Conservation (phyloP, 1,140 invertebrate genomes). For the Mesaphorura yosii region DNA sequence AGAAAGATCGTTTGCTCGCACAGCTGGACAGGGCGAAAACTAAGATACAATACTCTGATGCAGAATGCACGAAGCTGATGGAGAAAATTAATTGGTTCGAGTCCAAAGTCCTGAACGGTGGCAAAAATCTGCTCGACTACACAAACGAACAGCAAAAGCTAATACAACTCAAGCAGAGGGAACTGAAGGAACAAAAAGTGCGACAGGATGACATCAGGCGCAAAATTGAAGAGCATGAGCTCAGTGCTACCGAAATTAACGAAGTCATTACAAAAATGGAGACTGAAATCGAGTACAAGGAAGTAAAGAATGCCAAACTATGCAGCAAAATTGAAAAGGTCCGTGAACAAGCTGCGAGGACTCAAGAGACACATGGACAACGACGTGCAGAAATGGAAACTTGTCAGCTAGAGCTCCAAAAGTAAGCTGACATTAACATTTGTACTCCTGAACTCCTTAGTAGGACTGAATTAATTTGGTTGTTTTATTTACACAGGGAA, state of each 20-base stretch:
- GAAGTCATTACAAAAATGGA: constrained; percentile 1
- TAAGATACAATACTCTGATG: constrained; percentile 43
- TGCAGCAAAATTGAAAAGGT: constrained; percentile 3
- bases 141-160: constrained; percentile 36
- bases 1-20: constrained; percentile 49
- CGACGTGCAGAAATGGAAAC: constrained; percentile 11
- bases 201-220: constrained; percentile 22
- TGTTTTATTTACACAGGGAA: constrained; percentile 18
- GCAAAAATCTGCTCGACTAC: constrained; percentile 77
- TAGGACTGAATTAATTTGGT: neutral
- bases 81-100: constrained; percentile 58
- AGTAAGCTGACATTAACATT: constrained; percentile 3
- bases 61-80: constrained; percentile 43
- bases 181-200: constrained; percentile 21
- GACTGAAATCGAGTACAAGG: constrained; percentile 10
- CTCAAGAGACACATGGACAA: constrained; percentile 9
- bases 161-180: constrained; percentile 23
- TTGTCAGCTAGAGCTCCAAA: constrained; percentile 3
- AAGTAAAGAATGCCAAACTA: constrained; percentile 16
- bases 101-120: constrained; percentile 72
- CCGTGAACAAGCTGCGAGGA: constrained; percentile 7
- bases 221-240: constrained; percentile 25
- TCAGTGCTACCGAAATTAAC: constrained; percentile 11
- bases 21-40: constrained; percentile 48
- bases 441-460: neutral